Evolutionary conservation across 30 jellyfish, hydroid and myxozoan genomes (phyloP).

Genomic region (Cassiopea xamachana): DNA sequence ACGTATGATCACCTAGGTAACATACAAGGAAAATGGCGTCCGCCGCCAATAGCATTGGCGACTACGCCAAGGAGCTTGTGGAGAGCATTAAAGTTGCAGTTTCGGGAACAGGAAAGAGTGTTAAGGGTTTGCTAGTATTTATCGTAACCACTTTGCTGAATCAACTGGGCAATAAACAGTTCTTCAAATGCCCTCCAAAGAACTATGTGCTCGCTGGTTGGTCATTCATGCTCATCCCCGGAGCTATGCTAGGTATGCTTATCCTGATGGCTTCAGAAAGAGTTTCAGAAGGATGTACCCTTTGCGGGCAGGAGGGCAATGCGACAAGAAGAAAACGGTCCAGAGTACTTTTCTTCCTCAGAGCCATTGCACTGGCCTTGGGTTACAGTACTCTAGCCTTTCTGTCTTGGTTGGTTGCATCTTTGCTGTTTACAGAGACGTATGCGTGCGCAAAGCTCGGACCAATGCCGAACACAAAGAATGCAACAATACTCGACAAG

Average conservation of each 20-base stretch:
- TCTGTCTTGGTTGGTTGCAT: slow-evolving; percentile 25
- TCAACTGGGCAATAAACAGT: background rate
- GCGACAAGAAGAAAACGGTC: background rate
- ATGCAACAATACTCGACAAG: background rate
- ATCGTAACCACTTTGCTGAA: slow-evolving; percentile 10
- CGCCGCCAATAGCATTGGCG: no score
- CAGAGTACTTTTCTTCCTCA: background rate
- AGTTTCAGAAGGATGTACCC: background rate
- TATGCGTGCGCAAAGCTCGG: slow-evolving; percentile 44
- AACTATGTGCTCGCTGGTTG: background rate
- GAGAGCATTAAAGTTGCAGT: background rate
- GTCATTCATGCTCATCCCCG: slow-evolving; percentile 42
- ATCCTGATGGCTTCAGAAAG: background rate
- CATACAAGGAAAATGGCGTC: no score
- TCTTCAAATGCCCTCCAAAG: slow-evolving; percentile 27
- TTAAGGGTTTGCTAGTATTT: background rate
- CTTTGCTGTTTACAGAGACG: slow-evolving; percentile 27
- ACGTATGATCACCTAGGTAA: no score
- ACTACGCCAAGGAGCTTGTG: background rate
- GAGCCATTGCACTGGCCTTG: slow-evolving; percentile 1
- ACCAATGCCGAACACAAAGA: slow-evolving; percentile 17
- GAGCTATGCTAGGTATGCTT: background rate
- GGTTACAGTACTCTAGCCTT: background rate
- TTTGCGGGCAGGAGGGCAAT: background rate
- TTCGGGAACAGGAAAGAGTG: background rate